These are phyloP conservation scores for Ochlodes sylvanus DNA, from an alignment of 2,888 invertebrate species.

Conservation along the genomic window DNA sequence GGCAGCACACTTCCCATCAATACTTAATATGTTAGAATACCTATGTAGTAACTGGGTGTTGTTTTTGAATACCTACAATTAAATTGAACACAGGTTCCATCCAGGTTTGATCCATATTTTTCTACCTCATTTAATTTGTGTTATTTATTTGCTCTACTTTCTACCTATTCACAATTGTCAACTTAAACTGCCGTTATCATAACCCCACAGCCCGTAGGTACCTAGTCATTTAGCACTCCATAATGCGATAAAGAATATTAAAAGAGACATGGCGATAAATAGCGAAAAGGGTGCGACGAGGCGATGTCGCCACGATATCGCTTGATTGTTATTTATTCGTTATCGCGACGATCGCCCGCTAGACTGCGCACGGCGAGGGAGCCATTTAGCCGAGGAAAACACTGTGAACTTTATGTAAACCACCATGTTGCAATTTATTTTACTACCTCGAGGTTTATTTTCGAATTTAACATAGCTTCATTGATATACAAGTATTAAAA, in stretches of 20 bases:
- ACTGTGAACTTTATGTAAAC: conserved; percentile 43
- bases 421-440: conserved; percentile 34
- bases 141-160: neutral
- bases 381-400: conserved; percentile 40
- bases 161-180: conserved; percentile 41
- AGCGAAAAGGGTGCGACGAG: conserved; percentile 48
- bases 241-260: conserved; percentile 31
- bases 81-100: no score
- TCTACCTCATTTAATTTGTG: neutral
- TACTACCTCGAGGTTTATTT: conserved; percentile 27
- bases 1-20: no score
- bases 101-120: no score
- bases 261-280: conserved; percentile 40
- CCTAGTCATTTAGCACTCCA: conserved; percentile 24
- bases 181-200: conserved; percentile 2
- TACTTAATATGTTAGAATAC: no score
- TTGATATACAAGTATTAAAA: conserved; percentile 15
- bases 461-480: conserved; percentile 22
- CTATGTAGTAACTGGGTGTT: no score
- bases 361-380: conserved; percentile 58
- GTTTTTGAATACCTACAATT: no score
- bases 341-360: conserved; percentile 62
- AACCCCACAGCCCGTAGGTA: conserved; percentile 15
- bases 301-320: conserved; percentile 68
- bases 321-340: conserved; percentile 74